Base-by-base conservation (phyloP, 2,797 vertebrate species). In the Bryconaethiops microstoma region DNA sequence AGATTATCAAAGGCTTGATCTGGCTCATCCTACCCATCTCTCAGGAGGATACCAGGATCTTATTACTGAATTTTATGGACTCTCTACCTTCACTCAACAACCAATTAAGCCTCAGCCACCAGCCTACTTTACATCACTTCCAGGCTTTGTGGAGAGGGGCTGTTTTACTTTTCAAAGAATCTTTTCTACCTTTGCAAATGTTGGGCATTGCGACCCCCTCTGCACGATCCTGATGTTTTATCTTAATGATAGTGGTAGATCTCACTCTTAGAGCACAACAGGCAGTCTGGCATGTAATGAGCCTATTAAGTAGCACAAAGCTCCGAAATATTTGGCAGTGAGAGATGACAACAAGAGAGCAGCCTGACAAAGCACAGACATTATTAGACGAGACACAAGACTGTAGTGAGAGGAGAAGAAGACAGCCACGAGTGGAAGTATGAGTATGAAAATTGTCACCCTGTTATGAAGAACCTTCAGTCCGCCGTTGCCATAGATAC, bases 401-500 rank as follows among this genome's bases (percentile, higher is more conserved):
- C 80, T 40, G 70, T 60, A 60, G n/a, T n/a, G 12, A 74, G 74
- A 79, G 74, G 57, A 74, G 69, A 77, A 67, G 77, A 72, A 39
- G 78, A 83, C 82, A 81, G 70, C 71, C 75, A 8, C 69, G 62
- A 74, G 72, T 55, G 54, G 45, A 81, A 79, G 76, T 75, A 81
- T 50, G 68, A 83, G 83, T 81, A 65, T 59, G 77, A 77, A 80
- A 85, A 83, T 75, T 81, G 83, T 87, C 75, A 82, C 67, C 68
- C 64, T 85, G 77, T 74, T 85, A 76, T 79, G 74, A 86, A 63
- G 77, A 84, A 69, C 76, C 73, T 83, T 73, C 76, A 72, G 73
- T 82, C 81, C 21, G 50, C 82, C 48, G 82, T 90, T 87, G 82
- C 89, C 80, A 87, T 85, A 81, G 86, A 87, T 86, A 90, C 77